Evolutionary conservation across 2,888 invertebrate genomes (phyloP), one percentile per base, ranked within the genome.

Genomic region (Epinotia demarniana): DNA sequence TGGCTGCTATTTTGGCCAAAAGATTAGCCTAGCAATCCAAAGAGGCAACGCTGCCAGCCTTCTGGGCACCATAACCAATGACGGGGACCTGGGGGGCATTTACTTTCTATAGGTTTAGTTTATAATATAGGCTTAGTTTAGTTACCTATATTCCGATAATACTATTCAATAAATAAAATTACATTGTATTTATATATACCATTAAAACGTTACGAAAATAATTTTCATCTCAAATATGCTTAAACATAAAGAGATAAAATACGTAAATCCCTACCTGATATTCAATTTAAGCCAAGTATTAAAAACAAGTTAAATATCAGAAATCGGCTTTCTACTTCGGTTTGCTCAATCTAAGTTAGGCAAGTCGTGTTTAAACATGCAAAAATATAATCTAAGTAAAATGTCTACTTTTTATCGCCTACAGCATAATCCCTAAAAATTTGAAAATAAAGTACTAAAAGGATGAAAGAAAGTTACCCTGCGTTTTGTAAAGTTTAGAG

Each of bases 391-490:
- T n/a, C 53, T 66, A 1, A 39, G 43, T 16, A 57, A 33, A 33
- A 8, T 19, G 12, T 19, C 9, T 66, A 43, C 13, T 68, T 61
- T 61, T 64, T 6, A 58, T 46, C 19, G 49, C 63, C 46, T 9
- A 1, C 12, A 33, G 64, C 23, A 53, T 58, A 70, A 70, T 64
- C 64, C 58, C 64, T 19, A 64, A 53, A 70, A 75, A 70, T 64
- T 69, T 53, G 63, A 60, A 70, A 70, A 64, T 12, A 64, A 70
- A 33, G 18, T 49, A 67, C 71, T 55, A 55, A 70, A 64, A 39
- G 58, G 58, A 75, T 75, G 46, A 75, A 74, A 73, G 55, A 64
- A 70, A 74, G 69, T 70, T 70, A 69, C 64, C 33, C n/a, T 46
- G 33, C 46, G 61, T 16, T 53, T 70, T 33, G 33, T 62, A 33